Evolutionary conservation across 2,113 vertebrate species (phyloP).

Genomic region (Amblyornis subalaris): DNA sequence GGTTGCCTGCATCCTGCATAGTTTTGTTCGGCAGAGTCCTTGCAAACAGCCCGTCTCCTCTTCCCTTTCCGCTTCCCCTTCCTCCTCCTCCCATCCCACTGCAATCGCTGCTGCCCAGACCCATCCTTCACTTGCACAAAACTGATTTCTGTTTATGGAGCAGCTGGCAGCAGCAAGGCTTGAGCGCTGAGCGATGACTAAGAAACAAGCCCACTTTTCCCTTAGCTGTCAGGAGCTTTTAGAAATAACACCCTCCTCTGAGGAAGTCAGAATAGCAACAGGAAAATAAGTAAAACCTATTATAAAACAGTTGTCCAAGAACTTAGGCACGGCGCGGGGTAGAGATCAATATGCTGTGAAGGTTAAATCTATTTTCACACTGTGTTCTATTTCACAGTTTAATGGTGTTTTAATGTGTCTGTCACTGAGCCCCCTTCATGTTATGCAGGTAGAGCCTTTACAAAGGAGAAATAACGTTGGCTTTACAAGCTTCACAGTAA

Average conservation of each 20-base stretch:
- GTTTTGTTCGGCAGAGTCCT: slow-evolving; percentile 44
- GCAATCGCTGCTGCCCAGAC: slow-evolving; percentile 57
- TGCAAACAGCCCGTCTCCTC: slow-evolving; percentile 25
- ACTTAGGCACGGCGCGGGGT: slow-evolving; percentile 69
- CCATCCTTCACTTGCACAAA: slow-evolving; percentile 56
- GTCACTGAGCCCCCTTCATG: slow-evolving; percentile 79
- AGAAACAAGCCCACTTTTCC: slow-evolving; percentile 65
- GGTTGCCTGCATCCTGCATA: slow-evolving; percentile 39
- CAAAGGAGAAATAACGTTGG: slow-evolving; percentile 64
- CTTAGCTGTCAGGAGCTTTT: slow-evolving; percentile 76
- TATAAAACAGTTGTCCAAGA: slow-evolving; percentile 84
- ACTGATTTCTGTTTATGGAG: slow-evolving; percentile 69
- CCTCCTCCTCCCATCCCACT: slow-evolving; percentile 41
- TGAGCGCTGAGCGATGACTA: slow-evolving; percentile 53
- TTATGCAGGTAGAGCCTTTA: slow-evolving; percentile 75
- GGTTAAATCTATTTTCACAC: slow-evolving; percentile 89
- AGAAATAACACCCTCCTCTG: slow-evolving; percentile 76
- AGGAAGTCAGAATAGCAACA: slow-evolving; percentile 80
- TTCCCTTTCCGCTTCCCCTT: slow-evolving; percentile 36
- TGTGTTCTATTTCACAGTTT: slow-evolving; percentile 88
- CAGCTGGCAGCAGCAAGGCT: slow-evolving; percentile 58
- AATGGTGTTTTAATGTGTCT: slow-evolving; percentile 90
- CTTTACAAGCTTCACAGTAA: slow-evolving; percentile 70
- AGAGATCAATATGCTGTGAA: slow-evolving; percentile 80
- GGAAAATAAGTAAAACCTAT: slow-evolving; percentile 84